Evolutionary conservation across 37 sponge, comb jelly and placozoan species (phyloP).

Genomic region (Petrosia ficiformis): DNA sequence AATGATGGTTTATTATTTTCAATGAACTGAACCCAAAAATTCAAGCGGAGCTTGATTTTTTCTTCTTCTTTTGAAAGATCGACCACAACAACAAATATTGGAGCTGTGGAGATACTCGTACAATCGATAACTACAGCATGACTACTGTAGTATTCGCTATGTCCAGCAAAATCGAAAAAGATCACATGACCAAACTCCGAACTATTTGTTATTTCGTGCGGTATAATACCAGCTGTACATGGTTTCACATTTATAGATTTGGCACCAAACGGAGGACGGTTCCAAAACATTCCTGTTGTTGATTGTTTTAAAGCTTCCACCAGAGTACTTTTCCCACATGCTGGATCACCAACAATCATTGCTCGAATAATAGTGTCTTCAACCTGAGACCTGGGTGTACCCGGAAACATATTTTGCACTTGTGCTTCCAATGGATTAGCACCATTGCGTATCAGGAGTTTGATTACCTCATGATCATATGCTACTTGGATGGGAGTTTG

Average conservation of each 20-base stretch:
- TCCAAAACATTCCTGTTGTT: background rate
- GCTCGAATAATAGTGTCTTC: constrained; percentile 25
- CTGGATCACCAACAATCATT: constrained; percentile 38
- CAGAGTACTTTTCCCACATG: constrained; percentile 55
- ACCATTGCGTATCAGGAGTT: constrained; percentile 30
- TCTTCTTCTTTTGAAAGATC: constrained; percentile 20
- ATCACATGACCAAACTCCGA: constrained; percentile 42
- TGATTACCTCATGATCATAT: constrained; percentile 14
- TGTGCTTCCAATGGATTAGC: constrained; percentile 22
- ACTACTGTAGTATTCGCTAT: constrained; percentile 46
- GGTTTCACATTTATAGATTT: background rate
- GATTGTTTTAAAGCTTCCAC: constrained; percentile 28
- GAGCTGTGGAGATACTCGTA: constrained; percentile 14
- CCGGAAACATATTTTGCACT: background rate
- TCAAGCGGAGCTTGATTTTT: constrained; percentile 7
- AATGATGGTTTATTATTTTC: constrained; percentile 16
- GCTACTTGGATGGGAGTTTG: constrained; percentile 16
- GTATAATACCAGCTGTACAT: constrained; percentile 45
- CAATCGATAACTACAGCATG: constrained; percentile 47
- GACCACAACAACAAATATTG: constrained; percentile 47
- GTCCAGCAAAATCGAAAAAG: constrained; percentile 62
- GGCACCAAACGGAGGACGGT: background rate
- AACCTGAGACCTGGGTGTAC: background rate
- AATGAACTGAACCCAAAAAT: constrained; percentile 45
- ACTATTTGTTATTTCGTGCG: constrained; percentile 21